These are phyloP conservation scores for Brachypodius melanocephalos DNA, from an alignment of 2,113 vertebrate species.

Conservation along the genomic window DNA sequence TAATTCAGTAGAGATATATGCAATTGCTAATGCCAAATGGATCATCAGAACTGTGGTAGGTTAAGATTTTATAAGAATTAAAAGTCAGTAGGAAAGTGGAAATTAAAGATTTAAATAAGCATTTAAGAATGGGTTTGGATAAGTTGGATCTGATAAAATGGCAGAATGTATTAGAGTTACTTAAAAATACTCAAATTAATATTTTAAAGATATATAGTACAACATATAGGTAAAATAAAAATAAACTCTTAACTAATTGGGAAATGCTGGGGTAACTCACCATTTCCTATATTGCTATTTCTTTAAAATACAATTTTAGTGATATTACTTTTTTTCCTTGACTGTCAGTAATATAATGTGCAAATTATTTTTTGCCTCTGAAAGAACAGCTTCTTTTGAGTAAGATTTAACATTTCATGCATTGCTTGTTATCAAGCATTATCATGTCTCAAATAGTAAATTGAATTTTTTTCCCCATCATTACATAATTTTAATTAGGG, in stretches of 20 bases:
- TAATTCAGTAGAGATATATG: not conserved
- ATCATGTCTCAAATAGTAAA: not conserved
- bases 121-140: not conserved
- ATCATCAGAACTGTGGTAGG: not conserved
- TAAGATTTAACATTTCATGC: not conserved
- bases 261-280: not conserved
- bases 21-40: not conserved
- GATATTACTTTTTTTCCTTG: not conserved
- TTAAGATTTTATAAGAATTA: not conserved
- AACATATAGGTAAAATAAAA: not conserved
- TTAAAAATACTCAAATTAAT: not conserved
- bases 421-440: not conserved
- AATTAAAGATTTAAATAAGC: not conserved
- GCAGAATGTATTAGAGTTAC: not conserved
- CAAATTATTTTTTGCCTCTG: constrained; percentile 6
- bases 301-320: not conserved
- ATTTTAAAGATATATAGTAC: not conserved
- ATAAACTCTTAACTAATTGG: not conserved
- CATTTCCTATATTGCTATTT: not conserved
- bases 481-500: not conserved
- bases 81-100: not conserved
- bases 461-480: not conserved
- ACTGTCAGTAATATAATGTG: not conserved
- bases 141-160: not conserved
- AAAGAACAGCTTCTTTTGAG: not conserved